These are phyloP conservation scores for Notocelia uddmanniana DNA, from an alignment of 2,888 invertebrate species.

Conservation along the genomic window DNA sequence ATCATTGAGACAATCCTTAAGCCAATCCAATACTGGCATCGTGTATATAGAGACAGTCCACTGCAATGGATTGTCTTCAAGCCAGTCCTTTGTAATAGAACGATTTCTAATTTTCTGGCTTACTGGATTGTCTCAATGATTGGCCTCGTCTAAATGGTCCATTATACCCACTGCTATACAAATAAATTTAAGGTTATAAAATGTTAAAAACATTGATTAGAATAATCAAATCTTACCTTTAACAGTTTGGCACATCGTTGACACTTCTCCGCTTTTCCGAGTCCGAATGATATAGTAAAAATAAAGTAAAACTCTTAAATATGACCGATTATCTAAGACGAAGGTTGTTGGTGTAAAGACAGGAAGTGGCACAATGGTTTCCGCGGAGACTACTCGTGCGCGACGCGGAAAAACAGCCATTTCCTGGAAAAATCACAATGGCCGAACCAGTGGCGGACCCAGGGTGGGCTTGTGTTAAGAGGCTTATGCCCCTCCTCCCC, in stretches of 20 bases:
- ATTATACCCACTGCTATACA: no score
- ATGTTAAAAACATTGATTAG: not conserved
- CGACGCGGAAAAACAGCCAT: conserved; percentile 56
- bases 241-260: conserved; percentile 67
- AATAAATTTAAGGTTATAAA: not conserved
- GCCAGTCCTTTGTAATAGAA: no score
- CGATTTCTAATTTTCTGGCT: no score
- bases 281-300: conserved; percentile 66
- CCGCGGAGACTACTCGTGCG: conserved; percentile 61
- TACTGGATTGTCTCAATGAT: no score
- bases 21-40: no score
- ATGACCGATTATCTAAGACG: conserved; percentile 55
- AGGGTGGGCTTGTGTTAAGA: no score
- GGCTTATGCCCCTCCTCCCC: no score
- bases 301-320: conserved; percentile 74
- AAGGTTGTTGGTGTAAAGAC: conserved; percentile 60
- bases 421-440: conserved; percentile 50
- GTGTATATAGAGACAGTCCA: no score
- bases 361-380: conserved; percentile 59
- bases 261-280: conserved; percentile 55
- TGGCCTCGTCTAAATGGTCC: no score
- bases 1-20: no score
- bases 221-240: conserved; percentile 57
- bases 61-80: no score
- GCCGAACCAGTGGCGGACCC: no score